Percentiles rank a stretch among this genome's conserved stretches.
phyloP scores from a whole-genome alignment of 2,113 vertebrate genomes.

The Blennius ocellaris region DNA sequence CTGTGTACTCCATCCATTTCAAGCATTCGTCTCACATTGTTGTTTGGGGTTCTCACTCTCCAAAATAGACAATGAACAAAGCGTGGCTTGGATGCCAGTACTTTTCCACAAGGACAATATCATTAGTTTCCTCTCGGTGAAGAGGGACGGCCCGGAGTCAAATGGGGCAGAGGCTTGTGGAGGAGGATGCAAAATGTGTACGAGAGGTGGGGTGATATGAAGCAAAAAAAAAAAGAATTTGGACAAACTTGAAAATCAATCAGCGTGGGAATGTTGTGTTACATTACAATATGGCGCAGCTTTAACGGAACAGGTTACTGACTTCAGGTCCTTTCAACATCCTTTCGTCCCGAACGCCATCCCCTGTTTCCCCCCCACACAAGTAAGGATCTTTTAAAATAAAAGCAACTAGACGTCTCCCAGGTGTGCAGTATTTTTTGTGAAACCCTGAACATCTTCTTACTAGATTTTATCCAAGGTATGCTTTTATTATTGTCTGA shows the following conservation, averaged over 20 bases:
- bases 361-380: too few species aligned
- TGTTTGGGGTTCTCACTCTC: slow-evolving; percentile 54
- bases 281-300: too few species aligned
- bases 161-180: slow-evolving; percentile 4
- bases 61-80: slow-evolving; percentile 82
- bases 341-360: too few species aligned
- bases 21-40: slow-evolving; percentile 44
- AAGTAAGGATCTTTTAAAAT: too few species aligned
- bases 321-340: too few species aligned
- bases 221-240: not conserved
- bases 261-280: too few species aligned
- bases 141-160: slow-evolving; percentile 28
- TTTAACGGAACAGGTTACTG: too few species aligned
- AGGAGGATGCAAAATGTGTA: slow-evolving; percentile 15
- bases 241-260: not conserved
- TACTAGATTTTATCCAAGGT: too few species aligned
- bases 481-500: too few species aligned
- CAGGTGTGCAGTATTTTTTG: too few species aligned
- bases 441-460: too few species aligned
- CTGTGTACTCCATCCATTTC: slow-evolving; percentile 21
- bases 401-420: too few species aligned
- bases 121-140: slow-evolving; percentile 66
- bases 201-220: slow-evolving; percentile 16
- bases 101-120: slow-evolving; percentile 83
- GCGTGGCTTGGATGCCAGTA: slow-evolving; percentile 77